phyloP scores from a whole-genome alignment of 1,140 invertebrate species.

The Triops longicaudatus region DNA sequence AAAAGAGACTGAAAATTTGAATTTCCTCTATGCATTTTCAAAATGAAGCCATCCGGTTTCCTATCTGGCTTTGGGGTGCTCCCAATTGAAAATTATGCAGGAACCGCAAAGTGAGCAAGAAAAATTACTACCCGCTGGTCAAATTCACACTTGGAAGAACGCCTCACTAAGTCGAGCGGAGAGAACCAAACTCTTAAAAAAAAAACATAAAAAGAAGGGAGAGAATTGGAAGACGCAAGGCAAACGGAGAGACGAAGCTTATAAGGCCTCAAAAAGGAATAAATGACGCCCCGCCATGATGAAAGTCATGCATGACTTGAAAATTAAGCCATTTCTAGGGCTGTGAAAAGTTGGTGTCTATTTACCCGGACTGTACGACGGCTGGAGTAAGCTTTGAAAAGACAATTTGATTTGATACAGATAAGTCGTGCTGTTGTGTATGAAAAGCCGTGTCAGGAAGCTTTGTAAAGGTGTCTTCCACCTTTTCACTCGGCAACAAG shows the following conservation, averaged over 20 bases:
- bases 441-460: conserved; percentile 10
- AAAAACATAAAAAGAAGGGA: neutral
- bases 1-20: neutral
- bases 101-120: conserved; percentile 6
- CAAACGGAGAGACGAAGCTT: neutral
- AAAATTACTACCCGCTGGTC: conserved; percentile 1
- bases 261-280: neutral
- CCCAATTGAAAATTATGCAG: conserved; percentile 15
- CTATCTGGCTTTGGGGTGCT: conserved; percentile 2
- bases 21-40: conserved; percentile 8
- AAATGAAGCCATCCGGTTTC: conserved; percentile 14
- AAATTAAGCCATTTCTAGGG: conserved; percentile 8
- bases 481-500: neutral
- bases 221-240: neutral
- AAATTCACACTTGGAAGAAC: conserved; percentile 1
- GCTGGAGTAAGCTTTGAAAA: neutral
- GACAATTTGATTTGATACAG: conserved; percentile 15
- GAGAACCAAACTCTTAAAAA: neutral
- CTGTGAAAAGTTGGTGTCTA: neutral
- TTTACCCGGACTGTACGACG: neutral
- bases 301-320: conserved; percentile 15
- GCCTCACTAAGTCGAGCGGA: neutral
- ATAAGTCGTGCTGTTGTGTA: conserved; percentile 15
- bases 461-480: conserved; percentile 3
- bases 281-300: conserved; percentile 14